phyloP scores from a whole-genome alignment of 2,888 invertebrate species.

The Drosophila subsilvestris region DNA sequence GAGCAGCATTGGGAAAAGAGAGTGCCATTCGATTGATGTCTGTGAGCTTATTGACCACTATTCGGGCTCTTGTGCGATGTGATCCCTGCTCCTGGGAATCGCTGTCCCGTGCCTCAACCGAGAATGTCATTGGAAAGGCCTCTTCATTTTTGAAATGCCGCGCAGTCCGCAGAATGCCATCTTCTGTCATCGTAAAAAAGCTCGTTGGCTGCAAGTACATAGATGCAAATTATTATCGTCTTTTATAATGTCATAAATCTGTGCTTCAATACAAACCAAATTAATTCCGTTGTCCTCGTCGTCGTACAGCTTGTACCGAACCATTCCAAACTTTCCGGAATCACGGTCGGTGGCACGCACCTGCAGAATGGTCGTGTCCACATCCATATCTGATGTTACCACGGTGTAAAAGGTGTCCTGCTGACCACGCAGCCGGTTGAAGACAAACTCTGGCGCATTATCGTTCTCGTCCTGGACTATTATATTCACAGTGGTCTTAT shows the following conservation, averaged over 20 bases:
- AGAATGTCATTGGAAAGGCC: conserved; percentile 90
- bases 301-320: conserved; percentile 87
- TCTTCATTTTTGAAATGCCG: conserved; percentile 89
- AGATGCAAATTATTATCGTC: neutral
- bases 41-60: conserved; percentile 88
- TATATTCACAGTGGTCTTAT: conserved; percentile 90
- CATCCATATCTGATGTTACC: conserved; percentile 89
- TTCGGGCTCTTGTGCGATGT: conserved; percentile 81
- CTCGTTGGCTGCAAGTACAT: conserved; percentile 75
- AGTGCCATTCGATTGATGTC: conserved; percentile 91
- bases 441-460: conserved; percentile 92
- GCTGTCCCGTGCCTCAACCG: conserved; percentile 87
- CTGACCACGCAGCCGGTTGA: conserved; percentile 87
- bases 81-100: conserved; percentile 85
- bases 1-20: conserved; percentile 90
- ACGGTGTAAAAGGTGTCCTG: conserved; percentile 92
- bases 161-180: conserved; percentile 90
- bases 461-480: conserved; percentile 95
- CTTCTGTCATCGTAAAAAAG: conserved; percentile 90
- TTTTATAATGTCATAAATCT: no score
- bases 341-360: conserved; percentile 95
- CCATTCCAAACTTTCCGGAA: conserved; percentile 91
- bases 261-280: conserved; percentile 77
- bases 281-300: conserved; percentile 80
- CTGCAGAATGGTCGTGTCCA: conserved; percentile 91